Percentiles rank a stretch among this genome's conserved stretches.
Conservation (phyloP, 2,888 invertebrate species). For the Sminthurides aquaticus region DNA sequence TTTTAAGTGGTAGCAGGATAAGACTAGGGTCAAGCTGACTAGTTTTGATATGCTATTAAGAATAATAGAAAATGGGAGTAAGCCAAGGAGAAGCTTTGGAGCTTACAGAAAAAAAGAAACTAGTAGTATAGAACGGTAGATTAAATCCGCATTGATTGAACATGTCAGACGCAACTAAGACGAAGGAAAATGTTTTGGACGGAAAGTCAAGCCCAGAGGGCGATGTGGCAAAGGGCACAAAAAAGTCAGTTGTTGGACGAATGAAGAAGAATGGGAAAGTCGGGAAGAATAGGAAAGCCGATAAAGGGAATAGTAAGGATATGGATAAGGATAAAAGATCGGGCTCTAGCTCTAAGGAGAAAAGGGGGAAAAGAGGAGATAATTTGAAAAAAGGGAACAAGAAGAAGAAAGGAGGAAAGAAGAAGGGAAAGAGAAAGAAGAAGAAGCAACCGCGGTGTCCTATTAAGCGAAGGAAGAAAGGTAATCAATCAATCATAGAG, state of each 20-base stretch:
- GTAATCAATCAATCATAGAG: constrained; percentile 21
- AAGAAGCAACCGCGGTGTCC: constrained; percentile 40
- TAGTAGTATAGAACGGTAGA: not conserved
- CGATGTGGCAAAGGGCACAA: not conserved
- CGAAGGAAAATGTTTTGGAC: not conserved
- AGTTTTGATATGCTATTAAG: too few species aligned
- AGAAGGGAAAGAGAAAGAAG: constrained; percentile 30
- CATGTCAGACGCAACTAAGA: not conserved
- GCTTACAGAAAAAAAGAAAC: not conserved
- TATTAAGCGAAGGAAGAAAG: constrained; percentile 40
- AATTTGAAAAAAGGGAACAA: not conserved
- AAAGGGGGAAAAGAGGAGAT: constrained; percentile 5
- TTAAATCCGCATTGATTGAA: not conserved
- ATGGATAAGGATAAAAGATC: not conserved
- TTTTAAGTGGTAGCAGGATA: too few species aligned
- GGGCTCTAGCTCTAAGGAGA: not conserved
- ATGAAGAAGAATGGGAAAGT: not conserved
- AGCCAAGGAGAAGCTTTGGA: too few species aligned
- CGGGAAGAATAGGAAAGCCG: not conserved
- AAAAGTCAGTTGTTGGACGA: not conserved
- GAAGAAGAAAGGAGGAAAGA: constrained; percentile 26
- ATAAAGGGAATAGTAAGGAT: not conserved
- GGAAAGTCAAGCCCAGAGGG: constrained; percentile 7
- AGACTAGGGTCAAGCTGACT: too few species aligned
- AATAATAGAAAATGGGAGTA: too few species aligned